These are phyloP conservation scores for Tiaroga cobitis DNA, from an alignment of 2,797 vertebrate species.

Conservation along the genomic window DNA sequence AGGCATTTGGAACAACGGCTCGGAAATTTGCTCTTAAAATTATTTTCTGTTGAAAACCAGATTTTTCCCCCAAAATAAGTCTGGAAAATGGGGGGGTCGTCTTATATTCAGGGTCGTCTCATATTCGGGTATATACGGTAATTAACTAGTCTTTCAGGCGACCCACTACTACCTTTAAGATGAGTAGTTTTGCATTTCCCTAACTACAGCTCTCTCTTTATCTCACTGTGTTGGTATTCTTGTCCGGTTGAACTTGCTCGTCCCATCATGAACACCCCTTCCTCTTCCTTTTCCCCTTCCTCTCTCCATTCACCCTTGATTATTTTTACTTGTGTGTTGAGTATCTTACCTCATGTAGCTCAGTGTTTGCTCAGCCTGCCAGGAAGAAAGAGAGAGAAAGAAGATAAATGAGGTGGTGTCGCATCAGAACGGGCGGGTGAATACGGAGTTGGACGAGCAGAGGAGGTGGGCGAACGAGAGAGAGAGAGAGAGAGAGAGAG, in stretches of 20 bases:
- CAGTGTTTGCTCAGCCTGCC: constrained; percentile 24
- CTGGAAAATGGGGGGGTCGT: too few relatives aligned
- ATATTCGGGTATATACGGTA: too few relatives aligned
- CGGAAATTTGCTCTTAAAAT: too few relatives aligned
- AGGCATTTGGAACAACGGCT: too few relatives aligned
- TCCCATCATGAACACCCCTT: constrained; percentile 10
- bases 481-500: neutral
- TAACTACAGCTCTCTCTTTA: constrained; percentile 22
- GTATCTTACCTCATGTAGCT: constrained; percentile 62
- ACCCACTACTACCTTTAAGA: neutral
- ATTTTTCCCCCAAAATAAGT: too few relatives aligned
- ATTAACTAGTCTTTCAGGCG: neutral
- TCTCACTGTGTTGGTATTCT: constrained; percentile 19
- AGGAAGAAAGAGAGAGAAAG: constrained; percentile 6
- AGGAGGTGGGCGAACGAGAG: constrained; percentile 11
- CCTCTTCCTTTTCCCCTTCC: constrained; percentile 13
- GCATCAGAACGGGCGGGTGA: constrained; percentile 52
- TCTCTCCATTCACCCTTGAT: constrained; percentile 13
- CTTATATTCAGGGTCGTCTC: too few relatives aligned
- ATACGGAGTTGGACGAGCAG: constrained; percentile 42
- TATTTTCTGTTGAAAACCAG: too few relatives aligned
- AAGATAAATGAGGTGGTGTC: constrained; percentile 66
- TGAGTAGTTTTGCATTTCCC: neutral
- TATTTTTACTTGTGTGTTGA: constrained; percentile 46
- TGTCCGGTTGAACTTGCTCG: neutral